Base-by-base conservation (phyloP, 92 coral and sea anemone genomes). In the Heteractis magnifica region DNA sequence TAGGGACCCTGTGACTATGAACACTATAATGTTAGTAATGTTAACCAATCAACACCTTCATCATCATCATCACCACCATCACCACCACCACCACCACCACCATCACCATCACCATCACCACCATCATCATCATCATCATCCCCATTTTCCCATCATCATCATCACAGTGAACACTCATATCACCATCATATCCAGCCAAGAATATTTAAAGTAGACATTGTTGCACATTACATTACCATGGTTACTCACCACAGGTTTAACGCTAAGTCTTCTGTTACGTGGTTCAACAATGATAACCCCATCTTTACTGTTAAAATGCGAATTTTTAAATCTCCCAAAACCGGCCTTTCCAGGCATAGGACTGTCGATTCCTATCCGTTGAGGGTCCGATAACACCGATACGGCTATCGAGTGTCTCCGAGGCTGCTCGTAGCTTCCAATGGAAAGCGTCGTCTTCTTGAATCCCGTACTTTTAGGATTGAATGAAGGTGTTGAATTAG, bases 351-450 rank as follows among this genome's bases (percentile, higher is more conserved):
- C 84, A 21, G 84, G 65, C 13, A 70, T 26, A 70, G 84, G 51
- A 52, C 84, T 65, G 4, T 81, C 77, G 68, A 44, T 23, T 9
- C 84, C 18, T 51, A 56, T 19, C 50, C 84, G 84, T 14, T 70
- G 58, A 49, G 84, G 18, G 49, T 81, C 76, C 60, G 77, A 19
- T 3, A 81, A 9, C 34, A 50, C 65, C 64, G 84, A 81, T 44
- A 81, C 84, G 3, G 84, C 84, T 81, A 81, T 81, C 65, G 84
- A 81, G 84, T 81, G 84, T 44, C 84, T 81, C 56, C 84, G 84
- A 52, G 56, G 73, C 51, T 70, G 53, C 65, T 81, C 84, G 83
- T 59, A 19, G 21, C 52, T 52, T 7, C 52, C 56, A 3, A 20
- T 49, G 8, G 73, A 8, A 9, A 68, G 49, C 16, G 72, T 8